Evolutionary conservation across 1,140 invertebrate genomes (phyloP), one percentile per base, ranked within the genome.

Genomic region (Idris sp.): DNA sequence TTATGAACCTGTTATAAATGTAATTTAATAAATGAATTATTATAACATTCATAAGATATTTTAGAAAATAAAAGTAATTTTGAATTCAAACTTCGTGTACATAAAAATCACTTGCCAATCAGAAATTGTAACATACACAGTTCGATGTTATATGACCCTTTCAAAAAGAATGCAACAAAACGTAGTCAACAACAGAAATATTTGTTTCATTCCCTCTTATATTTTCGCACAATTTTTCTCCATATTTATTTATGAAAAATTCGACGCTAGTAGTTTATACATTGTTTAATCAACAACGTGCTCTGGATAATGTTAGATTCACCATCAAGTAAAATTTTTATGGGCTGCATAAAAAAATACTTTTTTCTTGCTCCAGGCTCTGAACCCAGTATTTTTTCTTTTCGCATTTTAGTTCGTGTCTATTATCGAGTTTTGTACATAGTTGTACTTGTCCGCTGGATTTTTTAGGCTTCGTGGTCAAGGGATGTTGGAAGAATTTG

Each of bases 381-480:
- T n/a, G n/a, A n/a, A n/a, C n/a, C n/a, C n/a, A n/a, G n/a, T n/a
- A n/a, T n/a, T n/a, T n/a, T n/a, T n/a, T n/a, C n/a, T n/a, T n/a
- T n/a, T n/a, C n/a, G n/a, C n/a, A n/a, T n/a, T n/a, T n/a, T n/a
- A n/a, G n/a, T n/a, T n/a, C n/a, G n/a, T n/a, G n/a, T n/a, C n/a
- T n/a, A n/a, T 56, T 74, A 33, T 26, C 26, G 68, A 68, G 44
- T 76, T 72, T 68, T 59, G 58, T 30, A 19, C 53, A 16, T 33
- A 54, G 40, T 41, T 71, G 41, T 51, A 19, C 67, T 19, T 64
- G 38, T 64, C 22, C 16, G 46, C 8, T 40, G 59, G 49, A 75
- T 69, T 83, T 83, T 84, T 83, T 53, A 51, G 82, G 80, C 78
- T 83, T 84, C 83, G 51, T 59, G 54, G 64, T 73, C 53, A 74